Evolutionary conservation across 2,888 invertebrate species (phyloP).

Genomic region (Sepiola atlantica): DNA sequence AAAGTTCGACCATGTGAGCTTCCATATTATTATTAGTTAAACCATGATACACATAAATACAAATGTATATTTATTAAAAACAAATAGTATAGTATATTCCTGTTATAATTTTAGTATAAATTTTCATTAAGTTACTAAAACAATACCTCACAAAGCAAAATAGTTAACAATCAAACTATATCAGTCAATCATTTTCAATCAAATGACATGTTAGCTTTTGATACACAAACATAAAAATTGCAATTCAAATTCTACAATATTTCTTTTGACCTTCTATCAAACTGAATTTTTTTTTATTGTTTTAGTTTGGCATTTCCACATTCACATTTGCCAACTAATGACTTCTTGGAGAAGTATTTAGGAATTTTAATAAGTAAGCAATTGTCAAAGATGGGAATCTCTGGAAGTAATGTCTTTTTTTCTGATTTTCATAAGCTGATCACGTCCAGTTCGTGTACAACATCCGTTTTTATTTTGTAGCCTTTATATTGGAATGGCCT

Average conservation of each 20-base stretch:
- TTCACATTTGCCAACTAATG: background rate
- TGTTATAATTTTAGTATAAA: too few relatives aligned
- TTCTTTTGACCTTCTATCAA: too few relatives aligned
- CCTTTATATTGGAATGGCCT: conserved; percentile 32
- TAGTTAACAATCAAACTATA: background rate
- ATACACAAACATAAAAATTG: background rate
- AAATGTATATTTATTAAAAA: too few relatives aligned
- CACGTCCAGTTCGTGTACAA: background rate
- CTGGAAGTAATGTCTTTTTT: background rate
- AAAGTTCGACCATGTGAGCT: too few relatives aligned
- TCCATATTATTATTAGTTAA: too few relatives aligned
- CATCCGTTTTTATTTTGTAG: background rate
- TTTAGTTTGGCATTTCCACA: background rate
- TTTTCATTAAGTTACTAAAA: background rate
- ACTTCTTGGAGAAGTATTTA: background rate
- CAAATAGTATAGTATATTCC: too few relatives aligned
- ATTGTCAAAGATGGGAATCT: background rate
- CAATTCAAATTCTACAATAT: too few relatives aligned
- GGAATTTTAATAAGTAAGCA: background rate
- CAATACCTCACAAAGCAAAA: background rate
- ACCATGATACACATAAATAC: too few relatives aligned
- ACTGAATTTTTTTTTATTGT: too few relatives aligned
- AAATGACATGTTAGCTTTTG: background rate
- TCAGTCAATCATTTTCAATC: background rate
- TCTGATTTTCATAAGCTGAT: background rate